Percentiles rank a stretch among this genome's conserved stretches.
phyloP scores from a whole-genome alignment of 2,797 vertebrate genomes.

The Otolemur crassicaudatus region DNA sequence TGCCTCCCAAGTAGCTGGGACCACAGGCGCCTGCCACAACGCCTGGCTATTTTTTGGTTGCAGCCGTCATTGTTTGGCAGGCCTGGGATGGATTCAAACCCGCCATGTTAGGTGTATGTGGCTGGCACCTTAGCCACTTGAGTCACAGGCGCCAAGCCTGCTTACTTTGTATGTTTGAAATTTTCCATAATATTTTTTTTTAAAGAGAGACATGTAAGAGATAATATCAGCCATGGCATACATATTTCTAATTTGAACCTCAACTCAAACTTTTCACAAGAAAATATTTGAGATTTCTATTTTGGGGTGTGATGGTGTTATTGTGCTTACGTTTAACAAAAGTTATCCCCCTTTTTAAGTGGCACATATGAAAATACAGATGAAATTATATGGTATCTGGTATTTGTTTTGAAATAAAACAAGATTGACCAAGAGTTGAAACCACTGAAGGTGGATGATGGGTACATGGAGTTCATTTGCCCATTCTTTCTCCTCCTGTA shows the following conservation, averaged over 20 bases:
- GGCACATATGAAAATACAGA: not conserved
- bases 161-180: constrained; percentile 30
- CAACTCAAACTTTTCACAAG: constrained; percentile 17
- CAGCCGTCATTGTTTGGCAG: too few relatives aligned
- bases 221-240: not conserved
- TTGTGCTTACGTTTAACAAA: constrained; percentile 43
- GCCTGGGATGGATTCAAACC: too few relatives aligned
- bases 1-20: too few relatives aligned
- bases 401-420: constrained; percentile 63
- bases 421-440: constrained; percentile 18
- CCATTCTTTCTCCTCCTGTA: not conserved
- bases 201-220: not conserved
- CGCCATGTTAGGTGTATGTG: too few relatives aligned
- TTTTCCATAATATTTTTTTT: not conserved
- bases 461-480: not conserved
- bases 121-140: too few relatives aligned
- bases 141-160: not conserved
- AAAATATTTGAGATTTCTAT: not conserved
- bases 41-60: too few relatives aligned
- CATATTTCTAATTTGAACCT: constrained; percentile 22
- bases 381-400: constrained; percentile 19
- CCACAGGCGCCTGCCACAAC: too few relatives aligned
- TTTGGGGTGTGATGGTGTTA: constrained; percentile 28
- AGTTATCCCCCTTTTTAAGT: constrained; percentile 39
- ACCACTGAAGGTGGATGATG: not conserved